A percentile compares a stretch with the other conserved stretches of the same genome.
Conservation (phyloP, 2,113 vertebrate genomes). For the Oryzias melastigma region DNA sequence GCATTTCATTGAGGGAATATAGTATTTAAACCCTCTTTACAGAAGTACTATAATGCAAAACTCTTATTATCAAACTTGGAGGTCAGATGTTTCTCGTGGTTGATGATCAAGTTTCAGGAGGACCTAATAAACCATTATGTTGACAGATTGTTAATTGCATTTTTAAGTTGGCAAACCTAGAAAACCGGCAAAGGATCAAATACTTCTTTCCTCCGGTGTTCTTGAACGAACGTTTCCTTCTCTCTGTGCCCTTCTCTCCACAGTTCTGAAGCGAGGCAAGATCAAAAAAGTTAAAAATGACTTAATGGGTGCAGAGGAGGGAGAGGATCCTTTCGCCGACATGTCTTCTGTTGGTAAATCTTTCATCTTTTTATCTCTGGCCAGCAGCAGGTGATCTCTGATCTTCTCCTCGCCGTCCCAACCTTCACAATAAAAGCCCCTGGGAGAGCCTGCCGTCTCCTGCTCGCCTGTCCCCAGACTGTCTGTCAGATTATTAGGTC, state of each 20-base stretch:
- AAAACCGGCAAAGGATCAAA: too few relatives aligned
- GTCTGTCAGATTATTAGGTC: conserved; percentile 20
- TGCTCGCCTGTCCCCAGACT: conserved; percentile 2
- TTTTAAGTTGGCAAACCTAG: too few relatives aligned
- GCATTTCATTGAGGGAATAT: too few relatives aligned
- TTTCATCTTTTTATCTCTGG: background rate
- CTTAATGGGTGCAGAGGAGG: conserved; percentile 92
- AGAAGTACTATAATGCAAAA: too few relatives aligned
- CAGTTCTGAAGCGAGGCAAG: conserved; percentile 93
- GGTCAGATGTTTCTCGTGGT: too few relatives aligned
- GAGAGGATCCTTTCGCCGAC: conserved; percentile 90
- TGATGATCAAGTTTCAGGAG: too few relatives aligned
- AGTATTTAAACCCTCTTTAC: too few relatives aligned
- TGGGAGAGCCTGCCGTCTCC: conserved; percentile 16
- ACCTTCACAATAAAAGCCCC: conserved; percentile 40
- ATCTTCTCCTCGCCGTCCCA: conserved; percentile 22
- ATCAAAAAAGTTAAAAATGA: conserved; percentile 90
- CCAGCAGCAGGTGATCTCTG: conserved; percentile 21
- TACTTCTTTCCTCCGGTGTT: too few relatives aligned
- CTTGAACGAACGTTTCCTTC: background rate
- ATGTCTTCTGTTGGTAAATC: conserved; percentile 92
- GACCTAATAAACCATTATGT: too few relatives aligned
- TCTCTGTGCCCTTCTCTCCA: conserved; percentile 12
- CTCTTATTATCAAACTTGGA: too few relatives aligned
- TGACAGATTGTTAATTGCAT: too few relatives aligned